phyloP scores from a whole-genome alignment of 2,797 vertebrate genomes.

The Arrhamphus sclerolepis region DNA sequence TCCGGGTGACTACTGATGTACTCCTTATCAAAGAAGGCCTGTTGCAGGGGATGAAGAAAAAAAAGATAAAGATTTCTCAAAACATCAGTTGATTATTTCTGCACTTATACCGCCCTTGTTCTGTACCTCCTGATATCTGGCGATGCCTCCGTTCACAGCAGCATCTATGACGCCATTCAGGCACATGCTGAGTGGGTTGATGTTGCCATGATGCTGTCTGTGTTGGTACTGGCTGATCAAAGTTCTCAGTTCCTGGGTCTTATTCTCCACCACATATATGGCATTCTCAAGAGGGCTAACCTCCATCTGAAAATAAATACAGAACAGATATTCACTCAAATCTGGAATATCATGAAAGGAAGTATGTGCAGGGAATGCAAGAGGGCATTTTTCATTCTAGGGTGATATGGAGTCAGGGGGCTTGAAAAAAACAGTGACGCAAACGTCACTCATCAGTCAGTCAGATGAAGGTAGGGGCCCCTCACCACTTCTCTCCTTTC shows the following conservation, averaged over 20 bases:
- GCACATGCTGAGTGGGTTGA: slow-evolving; percentile 99
- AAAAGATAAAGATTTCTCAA: slow-evolving; percentile 20
- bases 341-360: background rate
- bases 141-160: slow-evolving; percentile 96
- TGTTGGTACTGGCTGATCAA: slow-evolving; percentile 99
- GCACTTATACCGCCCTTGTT: background rate
- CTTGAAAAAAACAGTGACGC: too few relatives aligned
- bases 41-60: slow-evolving; percentile 15
- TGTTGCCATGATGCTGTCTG: slow-evolving; percentile 95
- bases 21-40: slow-evolving; percentile 99
- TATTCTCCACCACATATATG: slow-evolving; percentile 98
- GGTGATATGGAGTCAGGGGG: too few relatives aligned
- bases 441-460: too few relatives aligned
- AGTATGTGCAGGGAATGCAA: background rate
- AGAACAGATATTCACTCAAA: background rate
- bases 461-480: slow-evolving; percentile 29
- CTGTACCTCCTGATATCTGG: slow-evolving; percentile 95
- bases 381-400: background rate
- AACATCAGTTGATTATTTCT: background rate
- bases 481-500: slow-evolving; percentile 97
- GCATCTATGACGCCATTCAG: slow-evolving; percentile 98
- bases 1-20: slow-evolving; percentile 95
- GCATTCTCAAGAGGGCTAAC: slow-evolving; percentile 98
- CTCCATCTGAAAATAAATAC: slow-evolving; percentile 85
- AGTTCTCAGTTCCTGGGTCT: slow-evolving; percentile 95